phyloP scores from a whole-genome alignment of 2,113 vertebrate species.

The Scalopus aquaticus region DNA sequence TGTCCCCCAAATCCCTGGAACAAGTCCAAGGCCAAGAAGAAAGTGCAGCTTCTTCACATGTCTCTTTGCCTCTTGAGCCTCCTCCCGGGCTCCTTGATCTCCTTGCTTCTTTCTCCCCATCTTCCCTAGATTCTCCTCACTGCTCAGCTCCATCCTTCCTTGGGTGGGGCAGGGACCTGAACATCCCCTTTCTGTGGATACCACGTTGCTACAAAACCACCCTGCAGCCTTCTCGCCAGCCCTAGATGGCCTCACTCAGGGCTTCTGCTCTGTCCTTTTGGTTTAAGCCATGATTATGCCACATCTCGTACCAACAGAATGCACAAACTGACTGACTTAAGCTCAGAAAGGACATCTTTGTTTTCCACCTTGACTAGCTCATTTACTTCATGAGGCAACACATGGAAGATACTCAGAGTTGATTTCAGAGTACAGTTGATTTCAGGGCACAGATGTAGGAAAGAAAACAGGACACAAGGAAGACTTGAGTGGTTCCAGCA shows the following conservation, averaged over 20 bases:
- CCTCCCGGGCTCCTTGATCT: too few relatives aligned
- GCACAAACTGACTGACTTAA: not conserved
- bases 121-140: too few relatives aligned
- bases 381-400: not conserved
- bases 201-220: not conserved
- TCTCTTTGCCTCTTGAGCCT: too few relatives aligned
- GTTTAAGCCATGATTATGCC: not conserved
- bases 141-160: too few relatives aligned
- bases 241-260: not conserved
- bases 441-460: not conserved
- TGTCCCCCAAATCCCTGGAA: too few relatives aligned
- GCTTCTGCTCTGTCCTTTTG: not conserved
- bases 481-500: not conserved
- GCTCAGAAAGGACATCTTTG: not conserved
- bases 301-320: not conserved
- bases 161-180: too few relatives aligned
- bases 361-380: not conserved
- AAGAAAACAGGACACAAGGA: not conserved
- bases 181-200: too few relatives aligned
- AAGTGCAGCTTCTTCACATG: too few relatives aligned
- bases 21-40: too few relatives aligned
- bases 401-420: not conserved
- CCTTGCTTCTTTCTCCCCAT: too few relatives aligned
- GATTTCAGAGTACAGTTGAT: not conserved
- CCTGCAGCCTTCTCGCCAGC: not conserved